Conservation (phyloP, 2,797 vertebrate species). For the Hydrolagus colliei region DNA sequence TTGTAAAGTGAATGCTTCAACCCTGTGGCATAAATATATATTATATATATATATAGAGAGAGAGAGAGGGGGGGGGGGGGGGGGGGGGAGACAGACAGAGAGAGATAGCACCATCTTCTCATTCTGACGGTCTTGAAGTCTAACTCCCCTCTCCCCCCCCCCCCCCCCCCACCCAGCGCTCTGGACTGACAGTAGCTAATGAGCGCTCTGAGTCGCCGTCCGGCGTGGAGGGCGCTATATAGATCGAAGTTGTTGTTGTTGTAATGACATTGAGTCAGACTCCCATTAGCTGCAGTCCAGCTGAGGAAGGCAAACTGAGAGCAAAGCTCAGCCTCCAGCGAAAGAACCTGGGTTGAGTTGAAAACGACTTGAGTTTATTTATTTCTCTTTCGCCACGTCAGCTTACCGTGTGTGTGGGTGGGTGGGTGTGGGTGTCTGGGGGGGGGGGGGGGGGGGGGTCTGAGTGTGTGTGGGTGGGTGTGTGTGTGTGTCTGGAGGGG, state of each 20-base stretch:
- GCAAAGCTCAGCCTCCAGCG: background rate
- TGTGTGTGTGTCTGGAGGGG: too few species aligned
- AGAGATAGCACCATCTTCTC: background rate
- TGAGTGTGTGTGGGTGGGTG: background rate
- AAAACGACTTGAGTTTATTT: background rate
- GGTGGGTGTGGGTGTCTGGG: background rate
- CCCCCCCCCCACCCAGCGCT: too few species aligned
- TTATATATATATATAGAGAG: too few species aligned
- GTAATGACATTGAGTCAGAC: background rate
- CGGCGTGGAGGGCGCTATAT: too few species aligned
- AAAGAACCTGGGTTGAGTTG: background rate
- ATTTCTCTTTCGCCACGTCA: background rate
- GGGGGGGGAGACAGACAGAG: background rate
- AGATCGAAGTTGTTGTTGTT: too few species aligned
- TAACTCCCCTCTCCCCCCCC: too few species aligned
- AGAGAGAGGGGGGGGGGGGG: too few species aligned
- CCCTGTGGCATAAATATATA: background rate
- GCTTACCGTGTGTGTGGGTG: background rate
- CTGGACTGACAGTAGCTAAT: too few species aligned
- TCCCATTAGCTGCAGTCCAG: background rate
- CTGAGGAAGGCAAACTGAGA: background rate
- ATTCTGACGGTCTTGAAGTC: background rate
- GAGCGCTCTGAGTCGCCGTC: too few species aligned
- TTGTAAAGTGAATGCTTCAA: background rate
- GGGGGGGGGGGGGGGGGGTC: background rate